Evolutionary conservation across 2,113 vertebrate species (phyloP).

Genomic region (Corythornis cristatus): DNA sequence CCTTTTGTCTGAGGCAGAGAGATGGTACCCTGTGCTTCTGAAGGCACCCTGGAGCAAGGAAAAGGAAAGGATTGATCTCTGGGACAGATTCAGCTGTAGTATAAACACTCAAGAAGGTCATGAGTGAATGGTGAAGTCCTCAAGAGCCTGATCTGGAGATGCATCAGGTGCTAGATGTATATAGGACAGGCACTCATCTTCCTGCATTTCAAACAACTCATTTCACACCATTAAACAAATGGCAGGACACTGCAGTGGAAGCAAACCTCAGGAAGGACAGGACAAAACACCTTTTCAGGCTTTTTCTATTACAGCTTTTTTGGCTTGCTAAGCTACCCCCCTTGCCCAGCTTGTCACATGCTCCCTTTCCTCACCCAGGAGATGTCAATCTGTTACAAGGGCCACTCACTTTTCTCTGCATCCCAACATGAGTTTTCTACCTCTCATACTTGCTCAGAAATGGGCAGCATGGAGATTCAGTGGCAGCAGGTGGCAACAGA

Average conservation of each 20-base stretch:
- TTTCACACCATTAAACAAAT: background rate
- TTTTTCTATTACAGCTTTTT: conserved; percentile 14
- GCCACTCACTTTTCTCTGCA: background rate
- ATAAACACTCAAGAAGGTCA: background rate
- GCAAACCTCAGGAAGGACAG: conserved; percentile 13
- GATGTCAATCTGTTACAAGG: background rate
- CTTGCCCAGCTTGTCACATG: background rate
- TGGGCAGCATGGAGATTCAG: background rate
- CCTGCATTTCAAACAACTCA: background rate
- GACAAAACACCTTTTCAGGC: background rate
- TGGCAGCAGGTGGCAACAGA: background rate
- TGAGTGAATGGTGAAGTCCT: background rate
- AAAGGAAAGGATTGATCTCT: background rate
- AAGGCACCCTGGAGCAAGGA: background rate
- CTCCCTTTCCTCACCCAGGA: background rate
- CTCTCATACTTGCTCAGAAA: background rate
- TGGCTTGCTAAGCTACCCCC: background rate
- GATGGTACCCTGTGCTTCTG: background rate
- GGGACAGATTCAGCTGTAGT: background rate
- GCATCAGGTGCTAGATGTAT: background rate
- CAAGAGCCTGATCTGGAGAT: background rate
- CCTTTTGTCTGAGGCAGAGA: background rate
- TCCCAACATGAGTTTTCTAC: background rate
- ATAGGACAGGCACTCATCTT: background rate
- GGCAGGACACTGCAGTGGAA: conserved; percentile 19